Base-by-base conservation (phyloP, 2,797 vertebrate genomes). In the Eutrigla gurnardus region DNA sequence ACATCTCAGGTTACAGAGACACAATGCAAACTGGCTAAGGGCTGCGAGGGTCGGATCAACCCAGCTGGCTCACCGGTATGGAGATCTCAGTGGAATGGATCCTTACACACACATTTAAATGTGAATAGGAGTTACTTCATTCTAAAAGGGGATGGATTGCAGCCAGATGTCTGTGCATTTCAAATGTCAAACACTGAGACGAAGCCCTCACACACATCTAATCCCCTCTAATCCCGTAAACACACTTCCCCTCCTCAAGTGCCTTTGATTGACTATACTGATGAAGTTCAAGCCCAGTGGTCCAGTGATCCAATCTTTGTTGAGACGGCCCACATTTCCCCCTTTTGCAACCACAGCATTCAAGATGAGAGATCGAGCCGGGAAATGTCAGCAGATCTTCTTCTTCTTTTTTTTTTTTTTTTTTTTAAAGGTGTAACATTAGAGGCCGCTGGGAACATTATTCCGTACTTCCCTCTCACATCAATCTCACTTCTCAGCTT, bases 1-100 rank as follows among this genome's bases (percentile, higher is more conserved):
- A 10, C 68, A 7, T 81, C 86, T 91, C 86, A 74, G 49, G 66
- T 92, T 91, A 83, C 88, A 84, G 25, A 75, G 39, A 65, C 63
- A 68, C 64, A 67, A 78, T 33, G 36, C 65, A 67, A 40, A 39
- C 33, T 40, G 37, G 13, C 64, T 59, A 1, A 3, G 14, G 57
- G 57, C 52, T 77, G 36, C 47, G 53, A 13, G 36, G 42, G 65
- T 80, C 47, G 65, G 11, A 75, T 68, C 42, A 57, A 60, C 64
- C 42, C 49, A 36, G n/a, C 35, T 0, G 63, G 8, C 7, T 63
- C 52, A 58, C 17, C 39, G 58, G 47, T 14, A 17, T 4, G 0
- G 1, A 17, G 40, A 57, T 43, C n/a, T 67, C 65, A 53, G n/a
- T 11, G 32, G 76, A 58, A 80, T 35, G 9, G 36, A 76, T 62